These are phyloP conservation scores for Liasis olivaceus DNA, from an alignment of 2,797 vertebrate species.

Conservation along the genomic window DNA sequence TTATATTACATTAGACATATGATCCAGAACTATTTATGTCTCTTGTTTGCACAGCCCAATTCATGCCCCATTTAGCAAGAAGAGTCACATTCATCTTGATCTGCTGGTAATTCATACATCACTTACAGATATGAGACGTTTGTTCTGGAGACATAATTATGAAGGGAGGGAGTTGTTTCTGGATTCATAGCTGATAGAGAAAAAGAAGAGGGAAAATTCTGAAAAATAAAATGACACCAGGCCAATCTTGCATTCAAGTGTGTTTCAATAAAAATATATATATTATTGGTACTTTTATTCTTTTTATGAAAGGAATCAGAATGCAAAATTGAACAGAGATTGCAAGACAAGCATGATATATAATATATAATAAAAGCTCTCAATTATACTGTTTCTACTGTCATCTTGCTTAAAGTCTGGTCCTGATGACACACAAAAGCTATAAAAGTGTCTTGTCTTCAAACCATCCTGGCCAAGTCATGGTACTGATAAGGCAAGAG, in stretches of 20 bases:
- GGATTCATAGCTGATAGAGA: background rate
- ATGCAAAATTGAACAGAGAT: background rate
- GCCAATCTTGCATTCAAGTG: background rate
- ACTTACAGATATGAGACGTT: slow-evolving; percentile 35
- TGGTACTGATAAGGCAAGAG: slow-evolving; percentile 24
- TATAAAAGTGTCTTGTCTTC: slow-evolving; percentile 40
- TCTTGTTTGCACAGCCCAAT: slow-evolving; percentile 46
- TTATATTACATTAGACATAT: too few relatives aligned
- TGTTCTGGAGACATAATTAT: slow-evolving; percentile 31
- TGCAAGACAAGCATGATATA: slow-evolving; percentile 13
- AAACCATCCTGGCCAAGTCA: background rate
- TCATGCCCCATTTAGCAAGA: slow-evolving; percentile 49
- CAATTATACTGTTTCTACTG: background rate
- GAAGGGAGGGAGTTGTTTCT: slow-evolving; percentile 23
- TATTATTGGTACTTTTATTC: background rate
- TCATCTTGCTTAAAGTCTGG: slow-evolving; percentile 27
- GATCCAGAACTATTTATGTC: slow-evolving; percentile 28
- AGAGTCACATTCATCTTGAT: slow-evolving; percentile 49
- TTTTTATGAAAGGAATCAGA: slow-evolving; percentile 12
- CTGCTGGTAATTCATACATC: slow-evolving; percentile 19
- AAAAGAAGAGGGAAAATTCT: background rate
- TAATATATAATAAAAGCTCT: background rate
- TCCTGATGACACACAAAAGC: slow-evolving; percentile 3
- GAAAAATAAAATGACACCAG: background rate
- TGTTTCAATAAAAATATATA: background rate